Evolutionary conservation across 2,113 vertebrate species (phyloP).

Genomic region (Trogon surrucura): DNA sequence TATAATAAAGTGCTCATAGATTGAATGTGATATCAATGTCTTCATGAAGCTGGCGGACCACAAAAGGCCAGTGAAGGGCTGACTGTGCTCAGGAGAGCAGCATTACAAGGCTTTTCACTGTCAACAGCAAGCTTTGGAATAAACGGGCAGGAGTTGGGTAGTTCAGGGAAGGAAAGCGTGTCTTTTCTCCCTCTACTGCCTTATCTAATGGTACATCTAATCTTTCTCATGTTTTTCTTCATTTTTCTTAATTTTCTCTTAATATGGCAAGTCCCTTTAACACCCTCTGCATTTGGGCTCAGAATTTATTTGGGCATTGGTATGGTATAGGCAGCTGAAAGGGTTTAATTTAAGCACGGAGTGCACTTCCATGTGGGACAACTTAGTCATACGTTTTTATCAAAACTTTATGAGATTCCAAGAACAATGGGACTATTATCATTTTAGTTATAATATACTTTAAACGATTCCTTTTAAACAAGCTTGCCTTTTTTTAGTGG

Average conservation of each 20-base stretch:
- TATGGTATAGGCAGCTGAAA: neutral
- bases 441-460: neutral
- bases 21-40: neutral
- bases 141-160: neutral
- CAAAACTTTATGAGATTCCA: neutral
- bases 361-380: neutral
- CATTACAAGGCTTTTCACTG: neutral
- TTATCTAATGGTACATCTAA: neutral
- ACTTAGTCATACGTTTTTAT: neutral
- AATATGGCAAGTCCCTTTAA: neutral
- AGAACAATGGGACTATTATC: neutral
- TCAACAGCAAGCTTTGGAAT: neutral
- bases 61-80: neutral
- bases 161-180: neutral
- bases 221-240: neutral
- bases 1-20: neutral
- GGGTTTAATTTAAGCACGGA: neutral
- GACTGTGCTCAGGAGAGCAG: neutral
- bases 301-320: neutral
- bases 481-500: neutral
- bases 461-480: neutral
- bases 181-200: neutral
- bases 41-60: neutral
- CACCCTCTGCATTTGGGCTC: neutral
- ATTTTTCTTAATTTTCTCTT: neutral